Evolutionary conservation across 2,797 vertebrate genomes (phyloP), one percentile per base, ranked within the genome.

Genomic region (Phrynocephalus vlangalii): DNA sequence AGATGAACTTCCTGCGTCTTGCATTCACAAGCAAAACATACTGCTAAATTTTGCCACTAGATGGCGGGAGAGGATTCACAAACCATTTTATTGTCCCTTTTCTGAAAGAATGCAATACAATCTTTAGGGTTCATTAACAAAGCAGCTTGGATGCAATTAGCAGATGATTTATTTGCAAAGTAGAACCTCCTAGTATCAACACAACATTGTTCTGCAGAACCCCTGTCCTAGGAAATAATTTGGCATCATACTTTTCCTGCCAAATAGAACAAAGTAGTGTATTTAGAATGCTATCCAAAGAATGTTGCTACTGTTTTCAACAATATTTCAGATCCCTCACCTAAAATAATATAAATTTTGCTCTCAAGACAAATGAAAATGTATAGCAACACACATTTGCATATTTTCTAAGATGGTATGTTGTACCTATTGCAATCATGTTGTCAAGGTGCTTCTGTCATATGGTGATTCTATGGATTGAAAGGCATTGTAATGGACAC

Each of bases 61-160:
- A 73, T 72, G 76, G 67, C 63, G 83, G 71, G 48, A 73, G 52
- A 72, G 70, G 72, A 11, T 52, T 33, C 30, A n/a, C 33, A 26
- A 71, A 26, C 15, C 50, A 4, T 56, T 33, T 60, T 66, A 71
- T 60, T 7, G 24, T 70, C 77, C 30, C 38, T 75, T 73, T 68
- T 18, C 52, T 63, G 76, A 48, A 66, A 22, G 48, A 79, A 79
- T 88, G 67, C 13, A 18, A 50, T 50, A n/a, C 24, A 20, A 24
- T 75, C 60, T 66, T 80, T 70, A 67, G 71, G 52, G 24, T 30
- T 73, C 44, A 73, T 73, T 82, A 68, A 88, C 22, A 84, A 73
- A 66, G 87, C 82, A 79, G 68, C 20, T 73, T 66, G 52, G 76
- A 88, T 63, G 50, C 52, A 79, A 50, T 79, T 10, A 80, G 50